Conservation (phyloP, 1,140 invertebrate genomes). For the Neodiprion fabricii region DNA sequence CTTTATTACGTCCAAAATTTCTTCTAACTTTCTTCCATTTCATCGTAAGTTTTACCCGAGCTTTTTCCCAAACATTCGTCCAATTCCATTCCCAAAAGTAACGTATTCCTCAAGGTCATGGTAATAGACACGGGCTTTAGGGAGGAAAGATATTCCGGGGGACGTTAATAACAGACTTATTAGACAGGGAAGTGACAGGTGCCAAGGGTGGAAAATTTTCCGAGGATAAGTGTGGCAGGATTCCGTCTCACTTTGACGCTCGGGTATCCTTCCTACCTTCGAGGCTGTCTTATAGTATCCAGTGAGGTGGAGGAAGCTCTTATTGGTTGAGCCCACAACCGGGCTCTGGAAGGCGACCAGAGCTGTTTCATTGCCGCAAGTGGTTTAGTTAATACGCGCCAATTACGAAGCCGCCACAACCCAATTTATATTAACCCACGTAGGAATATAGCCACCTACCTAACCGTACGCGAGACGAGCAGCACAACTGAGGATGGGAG, state of each 20-base stretch:
- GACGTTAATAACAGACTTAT: conserved; percentile 8
- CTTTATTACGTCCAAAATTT: no score
- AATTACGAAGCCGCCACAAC: conserved; percentile 27
- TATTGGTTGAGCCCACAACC: background rate
- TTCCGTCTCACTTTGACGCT: conserved; percentile 10
- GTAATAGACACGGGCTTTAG: no score
- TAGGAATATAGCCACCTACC: background rate
- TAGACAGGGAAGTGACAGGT: background rate
- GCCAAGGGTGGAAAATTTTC: conserved; percentile 30
- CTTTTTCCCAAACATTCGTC: background rate
- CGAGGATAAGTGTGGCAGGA: conserved; percentile 26
- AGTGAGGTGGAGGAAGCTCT: background rate
- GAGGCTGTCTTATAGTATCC: background rate
- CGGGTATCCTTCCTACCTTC: conserved; percentile 7
- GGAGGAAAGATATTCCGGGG: background rate
- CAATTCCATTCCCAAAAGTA: background rate
- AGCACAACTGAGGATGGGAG: background rate
- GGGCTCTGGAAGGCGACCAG: background rate
- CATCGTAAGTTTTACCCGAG: background rate
- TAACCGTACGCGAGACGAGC: background rate
- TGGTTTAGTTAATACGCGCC: conserved; percentile 28
- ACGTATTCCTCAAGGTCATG: background rate
- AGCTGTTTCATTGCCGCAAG: conserved; percentile 20
- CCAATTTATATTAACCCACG: conserved; percentile 35
- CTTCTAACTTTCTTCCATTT: no score